Evolutionary conservation across 1,140 invertebrate species (phyloP).

Genomic region (Zophobas atratus): DNA sequence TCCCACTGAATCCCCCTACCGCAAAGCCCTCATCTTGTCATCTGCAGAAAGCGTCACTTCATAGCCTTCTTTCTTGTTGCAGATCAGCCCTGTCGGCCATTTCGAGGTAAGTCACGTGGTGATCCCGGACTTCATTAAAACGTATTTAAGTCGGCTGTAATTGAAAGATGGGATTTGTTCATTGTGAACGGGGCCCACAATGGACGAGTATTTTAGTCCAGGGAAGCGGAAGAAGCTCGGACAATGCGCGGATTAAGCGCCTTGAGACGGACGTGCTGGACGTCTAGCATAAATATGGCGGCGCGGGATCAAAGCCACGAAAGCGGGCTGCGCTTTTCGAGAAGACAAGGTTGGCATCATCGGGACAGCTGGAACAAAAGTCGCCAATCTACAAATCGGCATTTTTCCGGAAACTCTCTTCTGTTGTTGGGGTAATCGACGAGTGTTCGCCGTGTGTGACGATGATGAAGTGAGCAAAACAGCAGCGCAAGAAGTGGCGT

Average conservation of each 20-base stretch:
- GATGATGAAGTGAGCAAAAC: neutral
- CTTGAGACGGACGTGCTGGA: slow-evolving; percentile 28
- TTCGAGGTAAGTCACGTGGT: slow-evolving; percentile 37
- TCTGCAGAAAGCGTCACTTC: no score
- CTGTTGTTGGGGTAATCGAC: no score
- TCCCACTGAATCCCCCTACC: no score
- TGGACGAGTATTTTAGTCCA: slow-evolving; percentile 56
- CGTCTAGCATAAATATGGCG: slow-evolving; percentile 40
- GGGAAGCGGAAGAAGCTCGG: slow-evolving; percentile 55
- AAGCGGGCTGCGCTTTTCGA: slow-evolving; percentile 2
- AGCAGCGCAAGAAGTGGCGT: neutral
- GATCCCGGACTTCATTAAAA: slow-evolving; percentile 55
- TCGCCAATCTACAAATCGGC: no score
- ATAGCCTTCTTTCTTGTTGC: slow-evolving; percentile 14
- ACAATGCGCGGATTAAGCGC: slow-evolving; percentile 61
- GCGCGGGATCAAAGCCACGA: neutral
- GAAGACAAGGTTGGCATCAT: no score
- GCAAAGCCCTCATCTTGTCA: no score
- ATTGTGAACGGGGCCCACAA: slow-evolving; percentile 57
- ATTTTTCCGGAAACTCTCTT: no score
- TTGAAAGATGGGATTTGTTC: slow-evolving; percentile 61
- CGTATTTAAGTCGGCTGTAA: slow-evolving; percentile 58
- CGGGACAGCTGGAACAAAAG: no score
- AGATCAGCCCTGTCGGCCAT: slow-evolving; percentile 3
- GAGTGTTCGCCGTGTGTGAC: no score